Percentiles rank a stretch among this genome's conserved stretches.
Conservation (phyloP, 1,140 invertebrate species). For the Pollicipes pollicipes region DNA sequence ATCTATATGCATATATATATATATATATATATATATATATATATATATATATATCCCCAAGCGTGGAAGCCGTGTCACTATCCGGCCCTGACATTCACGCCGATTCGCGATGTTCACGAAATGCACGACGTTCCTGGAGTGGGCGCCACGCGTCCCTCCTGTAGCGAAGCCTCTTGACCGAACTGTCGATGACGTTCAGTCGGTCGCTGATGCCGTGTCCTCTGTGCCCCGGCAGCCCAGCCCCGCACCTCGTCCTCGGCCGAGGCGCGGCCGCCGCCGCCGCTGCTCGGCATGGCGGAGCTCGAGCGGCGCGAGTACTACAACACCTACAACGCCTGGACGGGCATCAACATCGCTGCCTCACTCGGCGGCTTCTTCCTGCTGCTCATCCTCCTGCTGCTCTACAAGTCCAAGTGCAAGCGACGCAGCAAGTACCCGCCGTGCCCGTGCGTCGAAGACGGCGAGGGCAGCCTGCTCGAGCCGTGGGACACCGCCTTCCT, state of each 20-base stretch:
- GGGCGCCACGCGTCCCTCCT: too few species aligned
- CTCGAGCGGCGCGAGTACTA: slow-evolving; percentile 14
- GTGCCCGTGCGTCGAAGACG: slow-evolving; percentile 17
- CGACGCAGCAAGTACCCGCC: slow-evolving; percentile 15
- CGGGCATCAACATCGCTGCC: slow-evolving; percentile 18
- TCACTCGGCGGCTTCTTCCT: slow-evolving; percentile 19
- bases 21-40: too few species aligned
- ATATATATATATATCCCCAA: too few species aligned
- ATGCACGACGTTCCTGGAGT: too few species aligned
- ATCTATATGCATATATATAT: too few species aligned
- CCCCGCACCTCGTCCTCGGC: background rate
- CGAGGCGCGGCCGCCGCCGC: background rate
- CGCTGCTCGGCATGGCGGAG: background rate
- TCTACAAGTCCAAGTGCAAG: slow-evolving; percentile 20
- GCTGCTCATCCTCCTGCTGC: slow-evolving; percentile 17
- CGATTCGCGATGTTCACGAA: too few species aligned
- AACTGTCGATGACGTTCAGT: too few species aligned
- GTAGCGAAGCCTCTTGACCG: too few species aligned
- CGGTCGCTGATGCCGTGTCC: too few species aligned
- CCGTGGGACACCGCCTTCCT: background rate
- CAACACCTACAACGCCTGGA: slow-evolving; percentile 19
- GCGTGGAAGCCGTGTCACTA: too few species aligned
- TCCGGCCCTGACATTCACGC: too few species aligned
- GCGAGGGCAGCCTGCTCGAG: background rate
- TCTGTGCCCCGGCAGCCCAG: background rate